phyloP scores from a whole-genome alignment of 2,113 vertebrate genomes.

The Aix galericulata region DNA sequence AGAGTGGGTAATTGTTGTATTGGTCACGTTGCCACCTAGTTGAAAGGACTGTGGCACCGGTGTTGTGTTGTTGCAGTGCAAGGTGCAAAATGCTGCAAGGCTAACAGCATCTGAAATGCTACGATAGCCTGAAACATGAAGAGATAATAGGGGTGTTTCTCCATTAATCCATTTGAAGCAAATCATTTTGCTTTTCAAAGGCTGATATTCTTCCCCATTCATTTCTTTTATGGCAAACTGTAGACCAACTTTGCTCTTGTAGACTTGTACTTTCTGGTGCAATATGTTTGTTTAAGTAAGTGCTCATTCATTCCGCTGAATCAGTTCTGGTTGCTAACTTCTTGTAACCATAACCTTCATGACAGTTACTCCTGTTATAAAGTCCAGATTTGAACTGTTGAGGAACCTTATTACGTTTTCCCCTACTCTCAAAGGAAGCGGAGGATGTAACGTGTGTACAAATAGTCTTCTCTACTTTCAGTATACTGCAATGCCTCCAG shows the following conservation, averaged over 20 bases:
- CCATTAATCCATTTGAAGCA: neutral
- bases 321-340: neutral
- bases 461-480: fast-evolving
- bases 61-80: neutral
- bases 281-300: neutral
- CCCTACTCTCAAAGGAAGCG: neutral
- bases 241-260: neutral
- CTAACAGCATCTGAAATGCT: neutral
- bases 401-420: neutral
- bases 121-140: neutral
- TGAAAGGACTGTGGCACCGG: neutral
- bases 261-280: neutral
- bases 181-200: neutral
- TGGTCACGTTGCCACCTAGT: neutral
- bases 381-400: neutral
- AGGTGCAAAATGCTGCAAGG: neutral
- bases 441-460: neutral
- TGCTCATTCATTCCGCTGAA: neutral
- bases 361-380: neutral
- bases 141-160: neutral
- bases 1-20: neutral
- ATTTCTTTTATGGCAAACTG: neutral
- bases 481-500: neutral
- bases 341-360: neutral
- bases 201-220: neutral